Evolutionary conservation across 2,113 vertebrate genomes (phyloP).

Genomic region (Solea solea): DNA sequence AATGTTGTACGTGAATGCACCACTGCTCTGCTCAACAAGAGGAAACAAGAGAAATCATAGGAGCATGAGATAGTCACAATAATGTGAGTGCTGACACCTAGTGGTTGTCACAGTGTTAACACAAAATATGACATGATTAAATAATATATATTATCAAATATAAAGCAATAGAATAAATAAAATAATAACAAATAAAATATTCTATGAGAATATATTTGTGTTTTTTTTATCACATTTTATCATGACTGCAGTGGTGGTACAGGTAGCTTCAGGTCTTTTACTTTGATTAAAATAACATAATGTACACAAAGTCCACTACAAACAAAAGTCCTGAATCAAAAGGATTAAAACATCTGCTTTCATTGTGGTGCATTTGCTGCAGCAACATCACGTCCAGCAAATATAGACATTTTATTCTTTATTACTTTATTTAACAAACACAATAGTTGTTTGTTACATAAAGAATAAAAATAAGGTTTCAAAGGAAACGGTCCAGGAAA

Average conservation of each 20-base stretch:
- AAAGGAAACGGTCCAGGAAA: too few relatives aligned
- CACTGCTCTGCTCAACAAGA: constrained; percentile 26
- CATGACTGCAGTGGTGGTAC: neutral
- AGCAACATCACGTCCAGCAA: too few relatives aligned
- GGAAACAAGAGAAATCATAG: neutral
- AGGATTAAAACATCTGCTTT: neutral
- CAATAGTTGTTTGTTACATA: too few relatives aligned
- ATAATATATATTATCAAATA: too few relatives aligned
- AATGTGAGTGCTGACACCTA: constrained; percentile 49
- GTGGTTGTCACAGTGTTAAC: neutral
- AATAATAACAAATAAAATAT: neutral
- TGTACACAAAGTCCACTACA: neutral
- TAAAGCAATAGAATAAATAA: neutral
- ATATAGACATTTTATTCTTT: too few relatives aligned
- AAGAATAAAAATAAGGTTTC: too few relatives aligned
- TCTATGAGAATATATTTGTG: too few relatives aligned
- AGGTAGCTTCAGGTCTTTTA: neutral
- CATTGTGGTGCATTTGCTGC: too few relatives aligned
- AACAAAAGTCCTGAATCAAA: neutral
- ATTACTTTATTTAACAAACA: too few relatives aligned
- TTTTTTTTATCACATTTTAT: too few relatives aligned
- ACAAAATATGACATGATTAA: too few relatives aligned
- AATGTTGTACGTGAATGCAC: neutral
- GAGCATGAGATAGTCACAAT: neutral
- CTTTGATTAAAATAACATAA: neutral